Conservation (phyloP, 1,140 invertebrate genomes). For the Penaeus japonicus region DNA sequence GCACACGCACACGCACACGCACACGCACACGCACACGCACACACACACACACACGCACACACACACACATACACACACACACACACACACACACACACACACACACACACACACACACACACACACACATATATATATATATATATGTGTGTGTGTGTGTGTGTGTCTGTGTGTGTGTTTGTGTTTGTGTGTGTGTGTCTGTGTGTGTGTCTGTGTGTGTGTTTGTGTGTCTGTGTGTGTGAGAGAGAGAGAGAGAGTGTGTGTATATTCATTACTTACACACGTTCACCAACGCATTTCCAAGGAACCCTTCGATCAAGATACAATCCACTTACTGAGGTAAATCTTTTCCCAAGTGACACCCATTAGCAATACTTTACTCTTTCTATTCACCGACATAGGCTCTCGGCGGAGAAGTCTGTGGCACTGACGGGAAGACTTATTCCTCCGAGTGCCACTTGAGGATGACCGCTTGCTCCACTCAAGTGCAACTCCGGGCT, state of each 20-base stretch:
- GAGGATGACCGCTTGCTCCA: slow-evolving; percentile 77
- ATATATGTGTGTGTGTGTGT: background rate
- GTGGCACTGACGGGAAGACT: slow-evolving; percentile 77
- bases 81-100: background rate
- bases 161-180: background rate
- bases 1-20: background rate
- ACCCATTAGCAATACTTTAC: no score
- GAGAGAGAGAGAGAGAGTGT: no score
- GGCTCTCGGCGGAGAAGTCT: slow-evolving; percentile 47
- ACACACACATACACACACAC: background rate
- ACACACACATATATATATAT: background rate
- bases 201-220: no score
- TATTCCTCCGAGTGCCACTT: slow-evolving; percentile 83
- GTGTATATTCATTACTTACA: background rate
- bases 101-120: background rate
- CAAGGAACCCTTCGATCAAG: background rate
- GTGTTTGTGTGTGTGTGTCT: no score
- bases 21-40: background rate
- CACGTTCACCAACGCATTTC: background rate
- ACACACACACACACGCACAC: background rate
- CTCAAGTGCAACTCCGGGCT: background rate
- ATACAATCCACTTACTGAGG: no score
- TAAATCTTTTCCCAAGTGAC: background rate
- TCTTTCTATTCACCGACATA: background rate
- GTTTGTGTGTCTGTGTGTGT: no score